These are phyloP conservation scores for Stratiomys singularior DNA, from an alignment of 2,888 invertebrate species.

Conservation along the genomic window DNA sequence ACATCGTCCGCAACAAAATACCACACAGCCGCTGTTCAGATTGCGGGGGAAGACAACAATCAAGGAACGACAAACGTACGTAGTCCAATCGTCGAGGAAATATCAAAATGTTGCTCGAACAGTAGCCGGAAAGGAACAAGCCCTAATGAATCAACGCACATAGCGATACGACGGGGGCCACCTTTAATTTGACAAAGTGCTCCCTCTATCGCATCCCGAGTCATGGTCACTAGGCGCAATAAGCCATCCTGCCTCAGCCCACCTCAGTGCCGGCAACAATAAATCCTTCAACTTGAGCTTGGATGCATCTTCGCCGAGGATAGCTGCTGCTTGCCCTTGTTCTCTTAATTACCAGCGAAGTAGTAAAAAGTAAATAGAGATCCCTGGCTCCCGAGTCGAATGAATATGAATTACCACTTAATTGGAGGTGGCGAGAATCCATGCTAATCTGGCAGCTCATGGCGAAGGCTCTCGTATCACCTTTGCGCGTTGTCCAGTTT, in stretches of 20 bases:
- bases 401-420: constrained; percentile 50
- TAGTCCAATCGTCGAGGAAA: constrained; percentile 24
- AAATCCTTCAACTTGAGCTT: constrained; percentile 36
- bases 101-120: constrained; percentile 36
- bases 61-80: constrained; percentile 17
- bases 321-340: constrained; percentile 36
- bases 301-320: constrained; percentile 10
- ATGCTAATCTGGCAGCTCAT: constrained; percentile 17
- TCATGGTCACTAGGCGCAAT: constrained; percentile 13
- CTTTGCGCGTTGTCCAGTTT: constrained; percentile 43
- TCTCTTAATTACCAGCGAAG: constrained; percentile 48
- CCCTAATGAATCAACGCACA: constrained; percentile 42
- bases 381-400: constrained; percentile 17
- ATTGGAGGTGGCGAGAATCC: constrained; percentile 47
- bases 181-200: constrained; percentile 43
- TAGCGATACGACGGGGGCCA: constrained; percentile 26
- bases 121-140: constrained; percentile 31
- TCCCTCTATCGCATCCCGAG: not conserved
- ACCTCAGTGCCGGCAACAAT: constrained; percentile 37
- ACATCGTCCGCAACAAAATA: constrained; percentile 49
- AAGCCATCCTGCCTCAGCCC: constrained; percentile 11
- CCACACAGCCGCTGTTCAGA: constrained; percentile 6
- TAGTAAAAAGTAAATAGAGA: constrained; percentile 21
- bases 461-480: not conserved
- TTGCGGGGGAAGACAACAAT: constrained; percentile 32